Evolutionary conservation across 2,797 vertebrate genomes (phyloP).

Genomic region (Pristis pectinata): DNA sequence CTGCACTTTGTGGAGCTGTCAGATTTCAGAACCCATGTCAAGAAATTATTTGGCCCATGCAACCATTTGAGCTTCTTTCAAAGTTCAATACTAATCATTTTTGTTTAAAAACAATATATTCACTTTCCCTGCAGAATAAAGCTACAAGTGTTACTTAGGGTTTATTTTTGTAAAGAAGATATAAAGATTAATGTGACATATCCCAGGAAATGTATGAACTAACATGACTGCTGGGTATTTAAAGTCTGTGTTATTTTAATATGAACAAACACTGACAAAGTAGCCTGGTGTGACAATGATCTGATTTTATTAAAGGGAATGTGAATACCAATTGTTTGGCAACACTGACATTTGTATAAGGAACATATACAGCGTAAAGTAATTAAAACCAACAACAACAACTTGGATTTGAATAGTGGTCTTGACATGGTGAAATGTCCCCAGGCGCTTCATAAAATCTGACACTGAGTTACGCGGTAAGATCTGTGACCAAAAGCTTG

Average conservation of each 20-base stretch:
- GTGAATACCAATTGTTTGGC: background rate
- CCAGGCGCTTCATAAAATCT: background rate
- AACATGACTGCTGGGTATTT: background rate
- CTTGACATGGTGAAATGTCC: background rate
- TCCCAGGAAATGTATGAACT: slow-evolving; percentile 25
- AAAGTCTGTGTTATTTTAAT: slow-evolving; percentile 28
- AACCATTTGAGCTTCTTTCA: slow-evolving; percentile 8
- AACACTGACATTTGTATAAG: background rate
- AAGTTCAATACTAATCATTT: background rate
- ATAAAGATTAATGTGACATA: slow-evolving; percentile 33
- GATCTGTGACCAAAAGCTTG: background rate
- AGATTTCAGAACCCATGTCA: background rate
- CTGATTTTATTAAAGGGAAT: slow-evolving; percentile 27
- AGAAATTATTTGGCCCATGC: background rate
- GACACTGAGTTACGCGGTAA: background rate
- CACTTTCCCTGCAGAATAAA: background rate
- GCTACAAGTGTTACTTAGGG: background rate
- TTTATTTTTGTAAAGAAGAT: background rate
- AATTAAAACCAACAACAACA: background rate
- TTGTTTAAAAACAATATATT: background rate
- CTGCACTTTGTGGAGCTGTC: background rate
- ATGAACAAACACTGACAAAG: slow-evolving; percentile 9
- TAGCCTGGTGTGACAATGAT: background rate
- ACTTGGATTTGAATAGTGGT: background rate
- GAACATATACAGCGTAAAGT: background rate